These are phyloP conservation scores for Xenopus laevis DNA, from an alignment of 2,113 vertebrate species.

Conservation along the genomic window DNA sequence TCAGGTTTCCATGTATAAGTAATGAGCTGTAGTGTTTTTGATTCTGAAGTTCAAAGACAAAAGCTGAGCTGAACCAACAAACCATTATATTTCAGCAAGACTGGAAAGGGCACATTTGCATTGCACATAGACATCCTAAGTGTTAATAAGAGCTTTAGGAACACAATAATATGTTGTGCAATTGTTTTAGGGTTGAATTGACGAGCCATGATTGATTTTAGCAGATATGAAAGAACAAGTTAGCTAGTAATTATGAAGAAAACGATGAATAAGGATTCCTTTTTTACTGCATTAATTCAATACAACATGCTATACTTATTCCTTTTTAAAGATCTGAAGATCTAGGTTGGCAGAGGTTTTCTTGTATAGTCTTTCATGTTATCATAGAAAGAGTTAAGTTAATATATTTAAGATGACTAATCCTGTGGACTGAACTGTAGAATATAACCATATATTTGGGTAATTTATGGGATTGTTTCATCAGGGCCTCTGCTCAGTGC, in stretches of 20 bases:
- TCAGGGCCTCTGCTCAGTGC: no score
- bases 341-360: no score
- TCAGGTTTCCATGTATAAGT: conserved; percentile 20
- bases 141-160: conserved; percentile 7
- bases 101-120: conserved; percentile 42
- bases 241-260: not conserved
- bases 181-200: conserved; percentile 10
- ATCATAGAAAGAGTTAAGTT: no score
- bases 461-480: no score
- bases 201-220: not conserved
- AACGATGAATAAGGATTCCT: no score
- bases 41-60: conserved; percentile 34
- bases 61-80: not conserved
- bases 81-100: conserved; percentile 27
- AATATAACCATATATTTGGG: no score
- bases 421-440: no score
- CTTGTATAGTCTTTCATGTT: no score
- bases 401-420: no score
- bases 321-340: no score
- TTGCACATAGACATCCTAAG: conserved; percentile 9
- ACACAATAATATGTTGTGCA: not conserved
- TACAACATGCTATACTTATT: no score
- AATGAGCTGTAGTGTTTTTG: conserved; percentile 24
- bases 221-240: conserved; percentile 6
- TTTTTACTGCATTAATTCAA: no score